Evolutionary conservation across 2,113 vertebrate species (phyloP).

Genomic region (Bubalus kerabau): DNA sequence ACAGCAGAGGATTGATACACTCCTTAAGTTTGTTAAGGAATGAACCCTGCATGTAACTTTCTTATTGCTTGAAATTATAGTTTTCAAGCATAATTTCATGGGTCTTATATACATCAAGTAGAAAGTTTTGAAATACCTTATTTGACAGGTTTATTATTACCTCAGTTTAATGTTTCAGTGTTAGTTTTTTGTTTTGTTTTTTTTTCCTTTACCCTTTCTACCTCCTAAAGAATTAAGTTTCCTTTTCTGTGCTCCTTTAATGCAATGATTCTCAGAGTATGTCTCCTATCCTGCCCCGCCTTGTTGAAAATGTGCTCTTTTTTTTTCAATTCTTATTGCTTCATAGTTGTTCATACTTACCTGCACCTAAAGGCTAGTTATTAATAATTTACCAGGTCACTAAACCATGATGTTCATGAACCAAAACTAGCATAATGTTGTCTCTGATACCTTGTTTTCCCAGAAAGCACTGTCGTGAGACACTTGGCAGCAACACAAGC

Average conservation of each 20-base stretch:
- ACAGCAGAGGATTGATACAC: neutral
- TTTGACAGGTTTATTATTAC: conserved; percentile 24
- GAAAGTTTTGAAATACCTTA: conserved; percentile 52
- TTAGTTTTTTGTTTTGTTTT: neutral
- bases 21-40: neutral
- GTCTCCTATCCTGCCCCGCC: neutral
- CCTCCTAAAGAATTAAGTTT: conserved; percentile 12
- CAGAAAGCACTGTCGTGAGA: neutral
- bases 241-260: neutral
- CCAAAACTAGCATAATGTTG: neutral
- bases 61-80: conserved; percentile 24
- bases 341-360: neutral
- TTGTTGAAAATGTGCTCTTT: neutral
- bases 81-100: conserved; percentile 37
- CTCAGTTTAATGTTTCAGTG: conserved; percentile 25
- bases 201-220: neutral
- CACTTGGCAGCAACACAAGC: neutral
- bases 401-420: conserved; percentile 11
- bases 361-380: neutral
- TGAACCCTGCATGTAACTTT: neutral
- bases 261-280: neutral
- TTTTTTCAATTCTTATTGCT: neutral
- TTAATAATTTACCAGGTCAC: neutral
- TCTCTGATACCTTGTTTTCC: neutral
- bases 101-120: neutral